These are phyloP conservation scores for Bombus waltoni DNA, from an alignment of 1,140 invertebrate genomes.

Conservation along the genomic window DNA sequence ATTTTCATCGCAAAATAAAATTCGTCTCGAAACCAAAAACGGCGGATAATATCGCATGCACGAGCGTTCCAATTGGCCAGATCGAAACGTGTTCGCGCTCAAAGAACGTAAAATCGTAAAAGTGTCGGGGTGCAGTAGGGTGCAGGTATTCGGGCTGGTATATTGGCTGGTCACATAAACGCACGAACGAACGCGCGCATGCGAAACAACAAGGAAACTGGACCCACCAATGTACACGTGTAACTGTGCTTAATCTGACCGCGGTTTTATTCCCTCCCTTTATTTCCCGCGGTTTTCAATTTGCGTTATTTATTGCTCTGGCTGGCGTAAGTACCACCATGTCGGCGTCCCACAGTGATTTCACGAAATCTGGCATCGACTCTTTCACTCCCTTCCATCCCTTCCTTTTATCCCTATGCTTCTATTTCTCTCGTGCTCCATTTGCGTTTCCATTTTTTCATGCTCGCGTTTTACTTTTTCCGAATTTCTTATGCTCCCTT, in stretches of 20 bases:
- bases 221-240: background rate
- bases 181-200: background rate
- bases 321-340: background rate
- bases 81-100: background rate
- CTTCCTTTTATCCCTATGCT: background rate
- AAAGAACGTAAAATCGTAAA: background rate
- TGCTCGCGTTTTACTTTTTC: background rate
- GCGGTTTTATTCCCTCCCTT: conserved; percentile 17
- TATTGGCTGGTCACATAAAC: too few relatives aligned
- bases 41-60: too few relatives aligned
- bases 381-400: background rate
- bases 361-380: background rate
- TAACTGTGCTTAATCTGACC: background rate
- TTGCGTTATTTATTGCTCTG: conserved; percentile 17
- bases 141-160: background rate
- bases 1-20: background rate
- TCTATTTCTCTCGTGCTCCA: background rate
- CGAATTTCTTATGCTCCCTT: background rate
- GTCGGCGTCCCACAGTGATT: background rate
- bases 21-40: background rate
- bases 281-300: conserved; percentile 23
- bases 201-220: background rate
- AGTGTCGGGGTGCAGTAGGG: background rate
- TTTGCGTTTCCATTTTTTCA: background rate
- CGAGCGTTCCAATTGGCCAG: background rate